Base-by-base conservation (phyloP, 2,797 vertebrate species). In the Tenualosa ilisha region DNA sequence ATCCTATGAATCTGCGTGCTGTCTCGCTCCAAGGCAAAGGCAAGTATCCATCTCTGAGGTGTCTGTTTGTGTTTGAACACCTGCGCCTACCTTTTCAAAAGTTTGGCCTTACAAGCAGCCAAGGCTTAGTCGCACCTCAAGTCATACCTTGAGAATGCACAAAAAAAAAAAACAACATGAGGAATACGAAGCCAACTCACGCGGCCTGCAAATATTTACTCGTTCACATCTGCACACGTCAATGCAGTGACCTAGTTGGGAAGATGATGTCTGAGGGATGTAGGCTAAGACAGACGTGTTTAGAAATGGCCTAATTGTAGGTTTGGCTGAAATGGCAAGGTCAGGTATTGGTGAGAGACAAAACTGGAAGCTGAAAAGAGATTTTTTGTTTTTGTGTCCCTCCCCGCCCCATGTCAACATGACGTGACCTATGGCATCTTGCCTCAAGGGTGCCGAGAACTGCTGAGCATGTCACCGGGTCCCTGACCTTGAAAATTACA, bases 401-500 rank as follows among this genome's bases (percentile, higher is more conserved):
- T 31, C 31, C 31, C 31, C 31, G 31, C 9, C 51, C 9, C 51
- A 53, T 54, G 53, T 15, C 53, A 22, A 56, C 17, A 56, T 56
- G 54, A 56, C 20, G 17, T 17, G 7, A n/a, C 68, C 31, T 75
- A 15, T 43, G 17, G 68, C 68, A 43, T 40, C 68, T 22, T 75
- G 37, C 68, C 68, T 75, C 3, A 17, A 1, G 54, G 31, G 37
- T 6, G 37, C 15, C 68, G 20, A 37, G 37, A 40, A 75, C 31
- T 43, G 31, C 13, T 75, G 31, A 75, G 37, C 37, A 13, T 43
- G 6, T 72, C 8, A 8, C 68, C 31, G 68, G 1, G 15, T 8
- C 3, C 31, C 31, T 43, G 75, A 90, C 88, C 86, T 89, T 92
- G 86, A 68, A 95, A 95, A 95, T 95, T 94, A 95, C 91, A 94